Evolutionary conservation across 2,888 invertebrate genomes (phyloP).

Genomic region (Dolichomitus sp.): DNA sequence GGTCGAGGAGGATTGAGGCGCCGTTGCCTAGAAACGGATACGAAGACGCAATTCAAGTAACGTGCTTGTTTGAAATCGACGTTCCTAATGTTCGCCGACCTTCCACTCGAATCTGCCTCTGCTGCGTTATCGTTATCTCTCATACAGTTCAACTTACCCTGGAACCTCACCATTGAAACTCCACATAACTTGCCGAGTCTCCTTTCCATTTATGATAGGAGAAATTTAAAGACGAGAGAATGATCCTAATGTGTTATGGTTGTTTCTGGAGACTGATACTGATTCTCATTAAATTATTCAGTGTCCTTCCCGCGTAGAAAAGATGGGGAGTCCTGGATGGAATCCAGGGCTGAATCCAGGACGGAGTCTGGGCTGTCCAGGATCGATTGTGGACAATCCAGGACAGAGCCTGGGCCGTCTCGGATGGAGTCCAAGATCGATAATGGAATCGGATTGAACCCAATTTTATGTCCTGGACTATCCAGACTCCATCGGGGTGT

Average conservation of each 20-base stretch:
- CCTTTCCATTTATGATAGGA: constrained; percentile 2
- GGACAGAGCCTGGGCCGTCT: too few relatives aligned
- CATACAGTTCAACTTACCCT: constrained; percentile 24
- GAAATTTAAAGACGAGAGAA: neutral
- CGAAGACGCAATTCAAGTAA: constrained; percentile 81
- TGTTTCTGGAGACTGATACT: neutral
- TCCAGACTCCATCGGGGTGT: too few relatives aligned
- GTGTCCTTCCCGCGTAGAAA: neutral
- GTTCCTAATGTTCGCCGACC: constrained; percentile 74
- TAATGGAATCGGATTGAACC: too few relatives aligned
- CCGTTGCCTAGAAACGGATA: constrained; percentile 77
- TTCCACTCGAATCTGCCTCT: constrained; percentile 52
- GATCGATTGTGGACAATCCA: too few relatives aligned
- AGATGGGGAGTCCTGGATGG: too few relatives aligned
- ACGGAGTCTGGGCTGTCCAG: too few relatives aligned
- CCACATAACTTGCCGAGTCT: neutral
- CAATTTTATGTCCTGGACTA: too few relatives aligned
- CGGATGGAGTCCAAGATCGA: too few relatives aligned
- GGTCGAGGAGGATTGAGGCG: constrained; percentile 19
- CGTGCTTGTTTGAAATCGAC: constrained; percentile 78
- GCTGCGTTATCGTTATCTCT: neutral
- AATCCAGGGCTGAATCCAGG: too few relatives aligned
- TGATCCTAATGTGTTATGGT: neutral
- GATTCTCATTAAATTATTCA: neutral
- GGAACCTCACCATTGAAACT: constrained; percentile 9